Evolutionary conservation across 2,888 invertebrate genomes (phyloP).

Genomic region (Archaeoteleia sp.): DNA sequence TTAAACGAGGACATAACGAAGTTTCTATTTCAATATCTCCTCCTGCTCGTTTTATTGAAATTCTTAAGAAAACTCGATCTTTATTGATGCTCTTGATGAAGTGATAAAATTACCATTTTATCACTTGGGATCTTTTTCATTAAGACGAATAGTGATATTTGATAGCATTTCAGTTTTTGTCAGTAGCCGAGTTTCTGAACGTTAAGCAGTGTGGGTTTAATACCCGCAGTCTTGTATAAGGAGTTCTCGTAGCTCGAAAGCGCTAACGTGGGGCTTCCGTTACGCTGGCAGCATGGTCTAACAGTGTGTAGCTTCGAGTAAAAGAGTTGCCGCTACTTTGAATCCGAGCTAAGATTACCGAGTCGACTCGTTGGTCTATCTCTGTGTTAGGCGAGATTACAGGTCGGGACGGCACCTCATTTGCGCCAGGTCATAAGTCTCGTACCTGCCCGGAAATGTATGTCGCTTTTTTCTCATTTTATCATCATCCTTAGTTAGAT

Average conservation of each 20-base stretch:
- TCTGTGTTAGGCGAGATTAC: conserved; percentile 23
- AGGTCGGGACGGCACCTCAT: conserved; percentile 31
- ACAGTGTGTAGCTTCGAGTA: background rate
- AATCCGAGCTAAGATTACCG: conserved; percentile 25
- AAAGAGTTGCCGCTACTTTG: conserved; percentile 29
- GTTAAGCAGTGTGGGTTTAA: too few species aligned
- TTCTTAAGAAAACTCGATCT: too few species aligned
- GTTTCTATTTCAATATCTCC: too few species aligned
- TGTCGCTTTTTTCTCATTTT: background rate
- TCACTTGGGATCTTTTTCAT: too few species aligned
- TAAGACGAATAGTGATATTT: too few species aligned
- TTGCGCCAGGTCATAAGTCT: conserved; percentile 19
- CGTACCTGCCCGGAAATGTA: conserved; percentile 14
- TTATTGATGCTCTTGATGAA: too few species aligned
- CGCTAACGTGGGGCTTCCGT: conserved; percentile 21
- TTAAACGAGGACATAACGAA: too few species aligned
- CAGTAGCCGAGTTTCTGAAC: too few species aligned
- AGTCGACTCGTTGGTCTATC: conserved; percentile 15
- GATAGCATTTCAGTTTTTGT: too few species aligned
- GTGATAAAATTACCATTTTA: too few species aligned
- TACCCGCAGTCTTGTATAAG: background rate
- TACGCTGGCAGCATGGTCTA: conserved; percentile 7
- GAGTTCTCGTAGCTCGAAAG: conserved; percentile 3
- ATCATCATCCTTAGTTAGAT: background rate
- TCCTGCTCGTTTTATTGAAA: too few species aligned